Conservation (phyloP, 1,140 invertebrate species). For the Pogonus chalceus region DNA sequence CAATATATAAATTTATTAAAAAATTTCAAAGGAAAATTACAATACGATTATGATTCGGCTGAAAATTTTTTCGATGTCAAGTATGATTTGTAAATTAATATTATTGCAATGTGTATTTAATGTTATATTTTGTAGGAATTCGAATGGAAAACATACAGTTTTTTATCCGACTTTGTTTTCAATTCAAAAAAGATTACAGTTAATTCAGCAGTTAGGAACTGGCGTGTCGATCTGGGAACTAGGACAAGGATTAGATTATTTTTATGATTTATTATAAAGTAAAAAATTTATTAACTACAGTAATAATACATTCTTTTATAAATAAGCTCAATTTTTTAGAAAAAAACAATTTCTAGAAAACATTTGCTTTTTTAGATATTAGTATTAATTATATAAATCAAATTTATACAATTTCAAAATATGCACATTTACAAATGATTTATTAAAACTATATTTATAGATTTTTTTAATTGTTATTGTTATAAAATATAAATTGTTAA, state of each 20-base stretch:
- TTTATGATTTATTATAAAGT: conserved; percentile 83
- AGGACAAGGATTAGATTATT: conserved; percentile 90
- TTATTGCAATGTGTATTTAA: conserved; percentile 6
- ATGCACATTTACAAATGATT: no score
- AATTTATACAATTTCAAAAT: no score
- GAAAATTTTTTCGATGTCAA: conserved; percentile 83
- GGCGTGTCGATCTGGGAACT: conserved; percentile 92
- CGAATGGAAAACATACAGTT: conserved; percentile 50
- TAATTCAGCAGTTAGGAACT: conserved; percentile 67
- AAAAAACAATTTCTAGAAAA: neutral
- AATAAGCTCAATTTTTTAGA: neutral
- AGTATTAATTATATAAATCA: neutral
- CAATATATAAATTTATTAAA: conserved; percentile 65
- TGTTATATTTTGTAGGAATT: conserved; percentile 13
- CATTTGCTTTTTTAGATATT: neutral
- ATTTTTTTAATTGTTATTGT: no score
- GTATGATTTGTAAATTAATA: conserved; percentile 43
- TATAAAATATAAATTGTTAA: no score
- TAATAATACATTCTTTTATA: no score
- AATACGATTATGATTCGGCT: conserved; percentile 64
- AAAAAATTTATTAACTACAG: no score
- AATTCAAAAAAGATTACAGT: conserved; percentile 65
- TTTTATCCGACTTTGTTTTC: conserved; percentile 87
- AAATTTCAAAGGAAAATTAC: conserved; percentile 55
- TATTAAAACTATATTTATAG: no score